A percentile compares a stretch with the other conserved stretches of the same genome.
These are phyloP conservation scores for Sitodiplosis mosellana DNA, from an alignment of 1,140 invertebrate genomes.

Conservation along the genomic window DNA sequence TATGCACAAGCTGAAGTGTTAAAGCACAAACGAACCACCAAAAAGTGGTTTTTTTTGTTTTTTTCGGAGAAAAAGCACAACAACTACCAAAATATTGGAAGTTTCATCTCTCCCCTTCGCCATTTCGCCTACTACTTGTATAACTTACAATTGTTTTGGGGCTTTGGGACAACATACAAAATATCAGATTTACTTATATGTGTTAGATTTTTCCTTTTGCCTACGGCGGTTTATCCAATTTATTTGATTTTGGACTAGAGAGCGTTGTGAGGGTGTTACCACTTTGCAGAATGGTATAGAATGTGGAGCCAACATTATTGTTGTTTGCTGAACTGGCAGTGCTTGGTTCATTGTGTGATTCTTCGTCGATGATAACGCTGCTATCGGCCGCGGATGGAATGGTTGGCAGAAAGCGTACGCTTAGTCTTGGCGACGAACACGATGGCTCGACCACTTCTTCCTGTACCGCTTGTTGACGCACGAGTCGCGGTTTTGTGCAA, in stretches of 20 bases:
- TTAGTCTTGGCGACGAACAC: slow-evolving; percentile 37
- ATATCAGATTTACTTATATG: too few relatives aligned
- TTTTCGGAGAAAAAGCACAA: too few relatives aligned
- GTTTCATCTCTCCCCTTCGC: too few relatives aligned
- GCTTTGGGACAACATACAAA: too few relatives aligned
- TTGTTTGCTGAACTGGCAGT: slow-evolving; percentile 7
- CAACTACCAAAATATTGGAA: too few relatives aligned
- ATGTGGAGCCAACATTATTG: slow-evolving; percentile 3
- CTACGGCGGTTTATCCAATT: neutral
- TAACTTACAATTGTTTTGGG: too few relatives aligned
- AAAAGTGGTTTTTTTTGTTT: too few relatives aligned
- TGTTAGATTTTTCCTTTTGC: too few relatives aligned
- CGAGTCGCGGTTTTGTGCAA: slow-evolving; percentile 44
- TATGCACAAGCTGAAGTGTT: too few relatives aligned
- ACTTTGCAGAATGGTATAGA: slow-evolving; percentile 5
- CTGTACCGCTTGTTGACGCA: slow-evolving; percentile 53
- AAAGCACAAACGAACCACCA: too few relatives aligned
- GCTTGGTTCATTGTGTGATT: slow-evolving; percentile 16
- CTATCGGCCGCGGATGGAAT: slow-evolving; percentile 68
- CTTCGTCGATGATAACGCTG: slow-evolving; percentile 52
- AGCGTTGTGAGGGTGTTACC: slow-evolving; percentile 1
- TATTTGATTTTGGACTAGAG: slow-evolving; percentile 3
- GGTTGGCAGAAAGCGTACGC: slow-evolving; percentile 51
- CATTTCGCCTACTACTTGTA: too few relatives aligned
- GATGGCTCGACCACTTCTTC: slow-evolving; percentile 43